Conservation (phyloP, 2,888 invertebrate species). For the Nysson spinosus region DNA sequence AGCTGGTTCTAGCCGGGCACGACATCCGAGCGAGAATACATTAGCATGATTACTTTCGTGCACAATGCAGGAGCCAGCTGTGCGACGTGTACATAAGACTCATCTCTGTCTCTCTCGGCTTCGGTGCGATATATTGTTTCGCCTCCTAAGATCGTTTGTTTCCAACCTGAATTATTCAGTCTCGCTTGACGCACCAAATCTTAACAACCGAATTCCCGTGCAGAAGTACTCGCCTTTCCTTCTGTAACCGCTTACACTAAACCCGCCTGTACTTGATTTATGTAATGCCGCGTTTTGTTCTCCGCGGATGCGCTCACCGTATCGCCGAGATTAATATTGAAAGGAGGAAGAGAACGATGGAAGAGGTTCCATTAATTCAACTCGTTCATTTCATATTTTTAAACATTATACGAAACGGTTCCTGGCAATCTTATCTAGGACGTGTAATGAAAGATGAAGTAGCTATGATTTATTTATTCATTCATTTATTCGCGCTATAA, state of each 20-base stretch:
- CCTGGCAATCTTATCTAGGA: too few relatives aligned
- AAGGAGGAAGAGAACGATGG: too few relatives aligned
- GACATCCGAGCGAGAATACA: slow-evolving; percentile 57
- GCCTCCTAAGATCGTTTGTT: slow-evolving; percentile 59
- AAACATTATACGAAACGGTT: too few relatives aligned
- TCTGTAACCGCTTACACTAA: slow-evolving; percentile 40
- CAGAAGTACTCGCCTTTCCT: slow-evolving; percentile 20
- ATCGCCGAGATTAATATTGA: too few relatives aligned
- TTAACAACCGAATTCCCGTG: slow-evolving; percentile 49
- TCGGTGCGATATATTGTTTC: slow-evolving; percentile 44
- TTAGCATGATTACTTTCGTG: slow-evolving; percentile 63
- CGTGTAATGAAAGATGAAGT: too few relatives aligned
- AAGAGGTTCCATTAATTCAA: too few relatives aligned
- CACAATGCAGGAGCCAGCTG: slow-evolving; percentile 54
- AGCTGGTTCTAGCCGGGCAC: slow-evolving; percentile 24
- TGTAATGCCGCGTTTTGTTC: slow-evolving; percentile 8
- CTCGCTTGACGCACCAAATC: slow-evolving; percentile 52
- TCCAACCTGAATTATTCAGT: slow-evolving; percentile 54
- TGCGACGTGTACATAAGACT: slow-evolving; percentile 56
- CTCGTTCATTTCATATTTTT: too few relatives aligned
- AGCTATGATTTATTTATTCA: too few relatives aligned
- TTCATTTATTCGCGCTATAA: too few relatives aligned
- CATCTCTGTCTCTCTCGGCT: slow-evolving; percentile 47
- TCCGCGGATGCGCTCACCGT: too few relatives aligned
- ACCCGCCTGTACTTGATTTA: slow-evolving; percentile 25